Percentiles rank a stretch among this genome's conserved stretches.
Conservation (phyloP, 2,113 vertebrate genomes). For the Nibea coibor region DNA sequence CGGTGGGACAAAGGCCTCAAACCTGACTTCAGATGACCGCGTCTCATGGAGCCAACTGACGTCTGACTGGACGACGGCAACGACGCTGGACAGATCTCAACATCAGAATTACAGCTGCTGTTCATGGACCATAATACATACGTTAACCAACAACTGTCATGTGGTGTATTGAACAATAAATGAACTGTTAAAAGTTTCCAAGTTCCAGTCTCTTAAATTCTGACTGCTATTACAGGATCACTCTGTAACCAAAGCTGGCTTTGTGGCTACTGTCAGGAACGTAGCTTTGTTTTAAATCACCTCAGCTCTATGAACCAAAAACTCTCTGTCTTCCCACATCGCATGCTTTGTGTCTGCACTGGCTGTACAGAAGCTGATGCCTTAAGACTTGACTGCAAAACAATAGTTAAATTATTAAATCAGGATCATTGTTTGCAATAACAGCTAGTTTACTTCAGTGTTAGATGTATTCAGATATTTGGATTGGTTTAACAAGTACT, state of each 20-base stretch:
- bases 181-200: conserved; percentile 51
- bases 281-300: no score
- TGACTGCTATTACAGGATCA: not conserved
- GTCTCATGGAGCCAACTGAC: not conserved
- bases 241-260: not conserved
- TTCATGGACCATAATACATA: conserved; percentile 69
- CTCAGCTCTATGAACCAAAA: no score
- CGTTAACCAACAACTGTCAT: conserved; percentile 51
- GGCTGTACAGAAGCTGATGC: no score
- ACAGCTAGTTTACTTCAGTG: no score
- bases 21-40: not conserved
- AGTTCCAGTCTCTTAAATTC: not conserved
- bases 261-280: no score
- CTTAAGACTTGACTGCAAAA: no score
- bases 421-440: no score
- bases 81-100: conserved; percentile 40
- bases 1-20: not conserved
- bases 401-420: no score
- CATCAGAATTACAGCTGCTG: conserved; percentile 58
- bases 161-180: conserved; percentile 75
- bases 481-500: no score
- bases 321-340: no score
- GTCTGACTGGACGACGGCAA: conserved; percentile 39
- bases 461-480: no score
- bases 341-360: no score